A percentile compares a stretch with the other conserved stretches of the same genome.
Conservation (phyloP, 1,140 invertebrate species). For the Helicorthomorpha holstii region DNA sequence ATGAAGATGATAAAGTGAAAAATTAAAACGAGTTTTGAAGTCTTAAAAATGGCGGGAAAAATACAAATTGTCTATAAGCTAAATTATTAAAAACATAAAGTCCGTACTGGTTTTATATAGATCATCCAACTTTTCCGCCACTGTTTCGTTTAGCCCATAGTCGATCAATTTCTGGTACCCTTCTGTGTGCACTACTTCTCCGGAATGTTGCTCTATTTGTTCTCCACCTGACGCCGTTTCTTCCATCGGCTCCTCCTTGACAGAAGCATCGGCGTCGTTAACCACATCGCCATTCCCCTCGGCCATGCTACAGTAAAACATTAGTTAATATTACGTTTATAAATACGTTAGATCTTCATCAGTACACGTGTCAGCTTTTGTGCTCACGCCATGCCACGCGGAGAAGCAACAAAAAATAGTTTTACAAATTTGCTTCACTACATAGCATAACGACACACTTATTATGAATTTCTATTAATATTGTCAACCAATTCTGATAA, state of each 20-base stretch:
- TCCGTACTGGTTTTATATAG: constrained; percentile 77
- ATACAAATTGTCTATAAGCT: too few relatives aligned
- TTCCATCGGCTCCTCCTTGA: constrained; percentile 41
- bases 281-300: constrained; percentile 77
- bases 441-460: not conserved
- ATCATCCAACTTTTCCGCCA: constrained; percentile 84
- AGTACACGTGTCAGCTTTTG: too few relatives aligned
- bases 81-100: not conserved
- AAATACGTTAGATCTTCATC: not conserved
- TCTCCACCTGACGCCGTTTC: constrained; percentile 34
- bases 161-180: constrained; percentile 53
- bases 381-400: too few relatives aligned
- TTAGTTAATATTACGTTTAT: constrained; percentile 1
- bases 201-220: constrained; percentile 33
- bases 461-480: not conserved
- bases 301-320: constrained; percentile 52
- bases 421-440: not conserved
- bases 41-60: too few relatives aligned
- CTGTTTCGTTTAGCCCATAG: constrained; percentile 85
- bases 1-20: too few relatives aligned
- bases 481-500: too few relatives aligned
- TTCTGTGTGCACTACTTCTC: constrained; percentile 47
- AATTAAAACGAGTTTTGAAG: constrained; percentile 3
- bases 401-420: too few relatives aligned
- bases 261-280: constrained; percentile 34